A percentile compares a stretch with the other conserved stretches of the same genome.
Conservation (phyloP, 2,888 invertebrate species). For the Heteromyza rotundicornis region DNA sequence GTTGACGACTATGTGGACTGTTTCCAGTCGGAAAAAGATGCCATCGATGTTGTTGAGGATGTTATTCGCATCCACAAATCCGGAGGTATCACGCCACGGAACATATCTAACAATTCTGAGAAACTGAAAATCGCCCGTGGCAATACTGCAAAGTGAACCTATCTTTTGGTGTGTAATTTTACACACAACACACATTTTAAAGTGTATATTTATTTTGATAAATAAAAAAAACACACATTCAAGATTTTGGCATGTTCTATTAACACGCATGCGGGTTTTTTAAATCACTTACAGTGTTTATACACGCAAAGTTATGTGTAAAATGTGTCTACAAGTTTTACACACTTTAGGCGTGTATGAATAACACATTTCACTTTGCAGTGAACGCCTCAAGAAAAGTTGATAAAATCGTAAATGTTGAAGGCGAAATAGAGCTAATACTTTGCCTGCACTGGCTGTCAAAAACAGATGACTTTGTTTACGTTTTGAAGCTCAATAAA, state of each 20-base stretch:
- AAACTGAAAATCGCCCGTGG: neutral
- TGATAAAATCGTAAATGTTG: neutral
- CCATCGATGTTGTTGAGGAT: conserved; percentile 11
- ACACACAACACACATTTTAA: too few relatives aligned
- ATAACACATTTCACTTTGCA: too few relatives aligned
- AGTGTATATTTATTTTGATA: too few relatives aligned
- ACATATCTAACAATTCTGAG: neutral
- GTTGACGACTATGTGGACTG: conserved; percentile 26
- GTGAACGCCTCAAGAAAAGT: neutral
- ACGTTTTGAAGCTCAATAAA: neutral
- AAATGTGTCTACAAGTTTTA: too few relatives aligned
- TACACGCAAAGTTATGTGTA: too few relatives aligned
- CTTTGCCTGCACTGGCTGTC: neutral
- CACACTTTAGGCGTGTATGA: too few relatives aligned
- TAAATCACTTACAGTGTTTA: too few relatives aligned
- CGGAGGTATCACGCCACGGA: conserved; percentile 17
- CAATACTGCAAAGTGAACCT: too few relatives aligned
- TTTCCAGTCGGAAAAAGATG: conserved; percentile 22
- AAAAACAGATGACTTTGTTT: neutral
- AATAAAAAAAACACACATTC: too few relatives aligned
- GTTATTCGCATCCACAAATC: conserved; percentile 21
- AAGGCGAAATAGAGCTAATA: neutral
- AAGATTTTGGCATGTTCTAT: too few relatives aligned
- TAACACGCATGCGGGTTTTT: too few relatives aligned
- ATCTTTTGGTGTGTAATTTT: too few relatives aligned